phyloP scores from a whole-genome alignment of 2,113 vertebrate genomes.

The Formicarius rufipectus region DNA sequence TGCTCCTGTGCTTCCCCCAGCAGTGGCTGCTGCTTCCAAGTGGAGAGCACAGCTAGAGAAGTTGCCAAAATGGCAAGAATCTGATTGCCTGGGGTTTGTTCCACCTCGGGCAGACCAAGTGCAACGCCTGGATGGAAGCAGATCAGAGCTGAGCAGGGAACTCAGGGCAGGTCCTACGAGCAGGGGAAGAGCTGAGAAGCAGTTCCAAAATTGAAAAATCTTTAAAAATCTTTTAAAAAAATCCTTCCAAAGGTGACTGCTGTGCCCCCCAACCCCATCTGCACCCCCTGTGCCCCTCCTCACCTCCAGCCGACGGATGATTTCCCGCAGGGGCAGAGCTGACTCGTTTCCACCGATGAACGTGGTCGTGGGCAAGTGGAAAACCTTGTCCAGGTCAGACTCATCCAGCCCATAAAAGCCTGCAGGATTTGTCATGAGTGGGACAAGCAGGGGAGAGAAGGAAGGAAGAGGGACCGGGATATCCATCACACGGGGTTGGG shows the following conservation, averaged over 20 bases:
- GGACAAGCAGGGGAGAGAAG: slow-evolving; percentile 42
- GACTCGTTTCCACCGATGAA: slow-evolving; percentile 91
- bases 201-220: neutral
- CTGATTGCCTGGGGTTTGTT: neutral
- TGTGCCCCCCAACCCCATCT: too few relatives aligned
- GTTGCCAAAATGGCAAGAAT: neutral
- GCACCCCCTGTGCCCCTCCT: too few relatives aligned
- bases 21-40: neutral
- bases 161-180: rapidly evolving
- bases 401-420: slow-evolving; percentile 89
- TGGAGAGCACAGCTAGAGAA: neutral
- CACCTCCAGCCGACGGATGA: slow-evolving; percentile 92
- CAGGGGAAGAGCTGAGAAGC: rapidly evolving
- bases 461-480: neutral
- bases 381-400: slow-evolving; percentile 90
- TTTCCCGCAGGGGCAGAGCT: slow-evolving; percentile 86
- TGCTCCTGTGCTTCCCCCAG: neutral
- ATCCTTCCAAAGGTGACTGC: too few relatives aligned
- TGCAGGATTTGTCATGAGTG: slow-evolving; percentile 64
- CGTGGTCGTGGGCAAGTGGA: slow-evolving; percentile 91
- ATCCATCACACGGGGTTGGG: neutral
- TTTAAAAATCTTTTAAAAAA: too few relatives aligned
- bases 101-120: neutral
- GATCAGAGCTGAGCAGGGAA: neutral
- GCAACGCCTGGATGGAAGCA: neutral